Evolutionary conservation across 2,113 vertebrate species (phyloP), one percentile per base, ranked within the genome.

Genomic region (Menura novaehollandiae): DNA sequence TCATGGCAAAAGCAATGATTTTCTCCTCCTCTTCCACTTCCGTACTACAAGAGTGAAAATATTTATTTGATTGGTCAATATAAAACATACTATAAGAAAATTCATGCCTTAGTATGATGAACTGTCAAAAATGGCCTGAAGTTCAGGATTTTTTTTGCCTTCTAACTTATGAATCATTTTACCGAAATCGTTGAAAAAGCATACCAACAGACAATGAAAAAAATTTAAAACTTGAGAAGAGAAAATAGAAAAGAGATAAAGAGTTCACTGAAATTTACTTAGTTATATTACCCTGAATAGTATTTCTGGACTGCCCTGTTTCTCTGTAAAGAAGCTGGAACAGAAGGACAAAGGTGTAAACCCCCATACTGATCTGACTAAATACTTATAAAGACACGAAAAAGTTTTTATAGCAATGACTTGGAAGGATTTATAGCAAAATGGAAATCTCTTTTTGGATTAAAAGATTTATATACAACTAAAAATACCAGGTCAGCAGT

Each of bases 401-500:
- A 24, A 55, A 30, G 8, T 11, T 79, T 80, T 73, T 47, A 63
- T n/a, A 74, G 18, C 23, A 74, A 30, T 62, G 91, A 74, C 7
- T 88, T 73, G 58, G 59, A 66, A 66, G 26, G n/a, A 67, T 67
- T 74, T 87, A 51, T 24, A 74, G 7, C 18, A 56, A 94, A 93
- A 74, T 77, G 11, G 67, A 80, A 80, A 69, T 63, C 8, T 43
- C 15, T 68, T 64, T 77, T 81, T 44, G 27, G 33, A 53, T 35
- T 81, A 63, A 43, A 69, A 44, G 2, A 33, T 74, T 69, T 92
- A 64, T 83, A 69, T 63, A 84, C 7, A 71, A 20, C 53, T 39
- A 35, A 78, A 93, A 95, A 92, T 87, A 89, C 12, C 33, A 69
- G 77, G 30, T 67, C 64, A 89, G 30, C 18, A 41, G n/a, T 59